Base-by-base conservation (phyloP, 2,113 vertebrate genomes). In the Labeo rohita region DNA sequence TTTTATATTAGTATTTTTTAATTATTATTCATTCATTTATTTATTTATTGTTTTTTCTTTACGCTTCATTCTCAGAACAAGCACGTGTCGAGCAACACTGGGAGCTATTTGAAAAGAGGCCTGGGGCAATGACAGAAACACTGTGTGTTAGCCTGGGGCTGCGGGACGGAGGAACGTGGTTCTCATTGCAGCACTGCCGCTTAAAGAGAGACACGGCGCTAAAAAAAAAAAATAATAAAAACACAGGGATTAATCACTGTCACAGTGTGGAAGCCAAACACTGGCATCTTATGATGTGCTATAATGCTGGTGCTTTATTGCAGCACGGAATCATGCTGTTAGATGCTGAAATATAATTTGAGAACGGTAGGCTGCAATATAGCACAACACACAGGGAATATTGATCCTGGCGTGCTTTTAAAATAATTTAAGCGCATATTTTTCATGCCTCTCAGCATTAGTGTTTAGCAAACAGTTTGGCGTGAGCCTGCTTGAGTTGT, bases 61-160 rank as follows among this genome's bases (percentile, higher is more conserved):
- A 65, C 1, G 13, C 63, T 52, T 23, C 15, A 52, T 79, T 61
- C 54, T 80, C 54, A 80, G 45, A 59, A 15, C 2, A 61, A 9
- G 56, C 43, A 65, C 8, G 4, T 23, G 61, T 13, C 7, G 23
- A 65, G 59, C 39, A 65, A 49, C 78, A 65, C 56, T 45, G n/a
- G 78, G 59, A 65, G 43, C 65, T 45, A 21, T 75, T n/a, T 49
- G 52, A 83, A 54, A 49, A 63, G 39, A 15, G 45, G 43, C 86
- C 87, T 28, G 49, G 56, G 79, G 87, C 61, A 47, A 68, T 80
- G 84, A 23, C 45, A 75, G 77, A 59, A 80, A 76, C 65, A 36
- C 49, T 34, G 79, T 77, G 54, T 68, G 70, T 68, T 82, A 6
- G 78, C 83, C 54, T 2, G 61, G 43, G 79, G 83, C 68, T 66